These are phyloP conservation scores for Mactra quadrangularis DNA, from an alignment of 1,140 invertebrate species.

Conservation along the genomic window DNA sequence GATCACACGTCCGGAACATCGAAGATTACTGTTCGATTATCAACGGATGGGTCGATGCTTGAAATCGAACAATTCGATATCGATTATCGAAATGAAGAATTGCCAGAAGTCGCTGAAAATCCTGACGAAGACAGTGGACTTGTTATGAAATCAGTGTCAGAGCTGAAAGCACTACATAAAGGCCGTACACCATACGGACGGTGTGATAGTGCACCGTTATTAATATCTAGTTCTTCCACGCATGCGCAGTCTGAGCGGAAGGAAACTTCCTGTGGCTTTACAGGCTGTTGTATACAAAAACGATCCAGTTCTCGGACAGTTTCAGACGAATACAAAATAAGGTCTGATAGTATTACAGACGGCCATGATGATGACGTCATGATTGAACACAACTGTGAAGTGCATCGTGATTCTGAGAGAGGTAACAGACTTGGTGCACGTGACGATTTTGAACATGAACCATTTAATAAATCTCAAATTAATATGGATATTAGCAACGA, in stretches of 20 bases:
- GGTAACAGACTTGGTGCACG: too few species aligned
- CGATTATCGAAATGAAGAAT: neutral
- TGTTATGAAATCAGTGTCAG: conserved; percentile 4
- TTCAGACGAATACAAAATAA: too few species aligned
- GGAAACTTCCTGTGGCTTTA: neutral
- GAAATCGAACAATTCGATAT: conserved; percentile 57
- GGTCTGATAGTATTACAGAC: too few species aligned
- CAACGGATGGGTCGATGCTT: conserved; percentile 55
- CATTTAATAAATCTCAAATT: too few species aligned
- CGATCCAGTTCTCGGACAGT: too few species aligned
- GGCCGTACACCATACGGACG: neutral
- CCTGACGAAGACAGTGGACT: neutral
- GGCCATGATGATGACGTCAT: too few species aligned
- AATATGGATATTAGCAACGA: too few species aligned
- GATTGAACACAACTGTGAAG: too few species aligned
- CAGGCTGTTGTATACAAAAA: too few species aligned
- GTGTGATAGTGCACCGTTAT: conserved; percentile 9
- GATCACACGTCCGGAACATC: conserved; percentile 17
- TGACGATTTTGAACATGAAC: too few species aligned
- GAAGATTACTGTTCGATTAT: conserved; percentile 51
- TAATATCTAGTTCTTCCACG: neutral
- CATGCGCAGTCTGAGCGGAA: neutral
- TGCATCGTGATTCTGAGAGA: too few species aligned
- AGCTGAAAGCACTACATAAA: neutral
- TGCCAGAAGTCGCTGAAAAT: neutral